phyloP scores from a whole-genome alignment of 35 echinoderm and acorn worm species.

The Anneissia japonica region DNA sequence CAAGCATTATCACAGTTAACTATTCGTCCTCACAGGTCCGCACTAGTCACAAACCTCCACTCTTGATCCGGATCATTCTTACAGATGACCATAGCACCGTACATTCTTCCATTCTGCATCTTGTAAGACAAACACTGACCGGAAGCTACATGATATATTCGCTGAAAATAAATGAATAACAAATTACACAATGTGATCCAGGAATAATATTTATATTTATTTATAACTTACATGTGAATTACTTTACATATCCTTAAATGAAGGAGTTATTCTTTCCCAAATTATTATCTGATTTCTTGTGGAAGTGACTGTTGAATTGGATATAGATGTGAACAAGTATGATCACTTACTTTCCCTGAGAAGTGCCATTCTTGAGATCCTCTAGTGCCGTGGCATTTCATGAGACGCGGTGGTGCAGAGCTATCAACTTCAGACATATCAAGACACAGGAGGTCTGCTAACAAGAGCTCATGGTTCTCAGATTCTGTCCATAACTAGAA shows the following conservation, averaged over 20 bases:
- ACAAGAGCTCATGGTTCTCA: slow-evolving; percentile 48
- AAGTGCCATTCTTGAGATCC: slow-evolving; percentile 82
- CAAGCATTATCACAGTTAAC: too few species aligned
- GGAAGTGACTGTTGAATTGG: too few species aligned
- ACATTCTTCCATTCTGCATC: background rate
- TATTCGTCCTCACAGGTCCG: too few species aligned
- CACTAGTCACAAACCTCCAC: background rate
- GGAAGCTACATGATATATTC: background rate
- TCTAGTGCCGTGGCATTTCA: slow-evolving; percentile 79
- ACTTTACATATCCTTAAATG: too few species aligned
- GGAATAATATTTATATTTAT: too few species aligned
- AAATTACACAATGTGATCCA: too few species aligned
- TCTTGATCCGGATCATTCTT: background rate
- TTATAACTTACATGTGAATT: too few species aligned
- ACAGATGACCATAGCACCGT: background rate
- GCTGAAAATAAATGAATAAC: background rate
- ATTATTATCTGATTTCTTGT: too few species aligned
- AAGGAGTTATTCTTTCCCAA: too few species aligned
- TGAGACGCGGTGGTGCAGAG: slow-evolving; percentile 31
- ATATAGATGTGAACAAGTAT: too few species aligned
- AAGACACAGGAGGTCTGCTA: slow-evolving; percentile 66
- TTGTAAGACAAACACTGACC: background rate
- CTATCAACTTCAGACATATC: slow-evolving; percentile 54
- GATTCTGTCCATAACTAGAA: slow-evolving; percentile 78
- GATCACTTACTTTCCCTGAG: slow-evolving; percentile 52